Evolutionary conservation across 2,113 vertebrate genomes (phyloP), one percentile per base, ranked within the genome.

Genomic region (Cinclus cinclus): DNA sequence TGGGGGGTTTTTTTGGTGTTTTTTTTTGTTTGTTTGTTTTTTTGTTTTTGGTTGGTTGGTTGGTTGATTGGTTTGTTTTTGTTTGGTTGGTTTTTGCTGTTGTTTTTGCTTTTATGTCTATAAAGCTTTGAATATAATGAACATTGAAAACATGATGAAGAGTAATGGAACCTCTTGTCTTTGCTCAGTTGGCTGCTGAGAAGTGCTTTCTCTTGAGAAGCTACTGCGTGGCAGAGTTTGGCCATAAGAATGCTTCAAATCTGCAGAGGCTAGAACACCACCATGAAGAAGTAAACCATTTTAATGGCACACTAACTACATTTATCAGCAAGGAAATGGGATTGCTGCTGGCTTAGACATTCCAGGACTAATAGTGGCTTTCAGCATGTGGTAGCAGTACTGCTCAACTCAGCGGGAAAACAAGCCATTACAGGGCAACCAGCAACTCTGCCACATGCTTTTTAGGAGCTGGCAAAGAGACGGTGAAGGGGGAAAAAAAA

Each of bases 401-500:
- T 84, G 87, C 83, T 82, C 64, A 91, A 63, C 62, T 73, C 92
- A 94, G 91, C 62, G 58, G 27, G 49, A 37, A 89, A 94, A 89
- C 14, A 50, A 76, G 56, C 19, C 74, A 42, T 63, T 79, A 73
- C 19, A 80, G 62, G 67, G 63, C 63, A 93, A 60, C n/a, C 76
- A 50, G 50, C 25, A 60, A 53, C 75, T 73, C 62, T 62, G 67
- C 17, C 0, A 0, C 0, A 0, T 85, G 63, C 50, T 83, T 76
- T 52, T 65, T 33, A 77, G 37, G 28, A 92, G 53, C 58, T 76
- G 78, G 53, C 41, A 60, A 89, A 24, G 37, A 82, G 15, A 25
- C 2, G 2, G 8, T 15, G 17, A 10, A 64, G 31, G n/a, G 47
- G 7, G 4, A 17, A 46, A 28, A 17, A 46, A 28, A n/a, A 39